Base-by-base conservation (phyloP, 2,888 invertebrate species). In the Crepidodera aurea region DNA sequence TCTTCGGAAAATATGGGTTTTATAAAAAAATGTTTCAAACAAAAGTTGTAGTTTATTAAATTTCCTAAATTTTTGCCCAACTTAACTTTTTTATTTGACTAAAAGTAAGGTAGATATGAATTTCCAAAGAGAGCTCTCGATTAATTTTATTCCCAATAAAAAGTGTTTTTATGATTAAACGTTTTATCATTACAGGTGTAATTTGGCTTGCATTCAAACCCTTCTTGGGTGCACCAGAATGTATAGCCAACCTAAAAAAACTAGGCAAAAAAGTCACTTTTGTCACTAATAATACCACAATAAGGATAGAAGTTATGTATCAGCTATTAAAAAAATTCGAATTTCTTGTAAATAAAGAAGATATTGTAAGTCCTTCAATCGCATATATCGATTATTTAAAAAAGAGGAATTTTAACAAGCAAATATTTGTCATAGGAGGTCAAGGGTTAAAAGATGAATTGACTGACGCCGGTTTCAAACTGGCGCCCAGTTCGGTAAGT, bases 381-480 rank as follows among this genome's bases (percentile, higher is more conserved):
- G 85, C 85, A 0, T 84, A 86, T 42, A 79, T 80, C 0, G 82
- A 84, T 69, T 85, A 85, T 64, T 73, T 87, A 40, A 85, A 85
- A 68, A 83, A 81, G 1, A 69, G 81, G 0, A 79, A 84, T 13
- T 85, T 87, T 62, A 71, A 82, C 12, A 86, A 83, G 56, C 79
- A 83, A 59, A 77, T 84, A 0, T 86, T 81, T 53, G 81, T 84
- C 4, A 78, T 86, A 0, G 75, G 82, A 0, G 81, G 83, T 42
- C 19, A 74, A 0, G 73, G 81, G 51, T 81, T 85, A 0, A 71
- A 77, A 1, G 67, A 76, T 0, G 71, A 81, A 10, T 68, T 87
- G 15, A 74, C 74, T 53, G 73, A 80, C 0, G 71, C 80, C 54
- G 87, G 86, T n/a, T 81, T 85, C 40, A 75, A 80, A 63, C 76